Evolutionary conservation across 2,888 invertebrate genomes (phyloP).

Genomic region (Athalia rosae): DNA sequence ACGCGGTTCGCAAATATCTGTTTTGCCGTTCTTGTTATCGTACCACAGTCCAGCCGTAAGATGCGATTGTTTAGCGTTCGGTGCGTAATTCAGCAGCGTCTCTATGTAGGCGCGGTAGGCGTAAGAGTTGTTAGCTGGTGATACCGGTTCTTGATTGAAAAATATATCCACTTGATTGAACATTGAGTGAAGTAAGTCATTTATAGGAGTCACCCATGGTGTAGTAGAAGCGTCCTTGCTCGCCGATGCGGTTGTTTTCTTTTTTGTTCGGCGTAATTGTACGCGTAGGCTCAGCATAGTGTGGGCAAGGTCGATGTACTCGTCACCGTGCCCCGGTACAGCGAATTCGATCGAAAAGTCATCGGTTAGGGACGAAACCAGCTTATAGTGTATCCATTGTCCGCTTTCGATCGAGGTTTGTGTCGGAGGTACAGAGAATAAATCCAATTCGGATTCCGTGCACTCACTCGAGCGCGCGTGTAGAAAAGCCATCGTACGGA

Average conservation of each 20-base stretch:
- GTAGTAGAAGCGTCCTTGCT: too few species aligned
- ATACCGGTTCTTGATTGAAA: constrained; percentile 56
- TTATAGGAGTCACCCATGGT: constrained; percentile 49
- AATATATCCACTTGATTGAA: constrained; percentile 56
- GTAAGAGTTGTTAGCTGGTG: constrained; percentile 53
- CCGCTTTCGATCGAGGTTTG: constrained; percentile 55
- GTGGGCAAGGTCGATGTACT: constrained; percentile 56
- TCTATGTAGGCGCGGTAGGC: constrained; percentile 54
- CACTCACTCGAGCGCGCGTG: constrained; percentile 54
- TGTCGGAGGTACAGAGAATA: constrained; percentile 57
- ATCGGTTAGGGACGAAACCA: constrained; percentile 54
- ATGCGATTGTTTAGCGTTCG: constrained; percentile 51
- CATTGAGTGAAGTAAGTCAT: constrained; percentile 55
- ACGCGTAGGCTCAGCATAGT: too few species aligned
- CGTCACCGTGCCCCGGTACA: constrained; percentile 54
- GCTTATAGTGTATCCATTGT: constrained; percentile 56
- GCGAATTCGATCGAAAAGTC: constrained; percentile 57
- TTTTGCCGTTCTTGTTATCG: constrained; percentile 45
- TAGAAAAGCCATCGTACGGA: constrained; percentile 51
- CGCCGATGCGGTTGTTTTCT: too few species aligned
- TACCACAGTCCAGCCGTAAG: constrained; percentile 50
- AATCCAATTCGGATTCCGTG: constrained; percentile 53
- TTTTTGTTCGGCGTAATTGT: too few species aligned
- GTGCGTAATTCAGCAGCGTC: constrained; percentile 52
- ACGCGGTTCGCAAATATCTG: constrained; percentile 26